Evolutionary conservation across 2,888 invertebrate species (phyloP), one percentile per base, ranked within the genome.

Genomic region (Ctena decussata): DNA sequence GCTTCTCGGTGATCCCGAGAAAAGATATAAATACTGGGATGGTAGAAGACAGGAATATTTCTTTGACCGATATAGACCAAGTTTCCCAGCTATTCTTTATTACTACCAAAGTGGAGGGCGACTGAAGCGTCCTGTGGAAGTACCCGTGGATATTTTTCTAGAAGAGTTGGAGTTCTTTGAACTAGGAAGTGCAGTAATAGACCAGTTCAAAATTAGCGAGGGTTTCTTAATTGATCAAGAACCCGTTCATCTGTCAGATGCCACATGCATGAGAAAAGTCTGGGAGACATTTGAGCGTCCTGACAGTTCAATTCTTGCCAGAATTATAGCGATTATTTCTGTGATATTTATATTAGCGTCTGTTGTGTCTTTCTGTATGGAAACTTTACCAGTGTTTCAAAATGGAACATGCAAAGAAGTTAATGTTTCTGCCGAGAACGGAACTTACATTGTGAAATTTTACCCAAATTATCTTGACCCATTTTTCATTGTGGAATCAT

Each of bases 241-340:
- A 65, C 93, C 92, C 78, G 39, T 37, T 11, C 72, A 75, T 0
- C 21, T 81, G 11, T 71, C 77, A 3, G 89, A 92, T 2, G 72
- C 74, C 11, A 82, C 91, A 35, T 91, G 94, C 85, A 87, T 93
- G 39, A 82, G 76, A 57, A 65, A 65, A n/a, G 87, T 96, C 21
- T 96, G 96, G 96, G 93, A 95, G 60, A 82, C 96, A 57, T 94
- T 96, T 91, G 96, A 96, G 89, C 94, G 95, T 75, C 96, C 96
- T 2, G 96, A 96, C 80, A 95, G 95, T 44, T 96, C 96, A 0
- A 44, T 93, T 0, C 82, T 91, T 1, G 96, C 96, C 37, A 93
- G 95, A 46, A 90, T 96, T 15, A 88, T 96, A 78, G 96, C 96
- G 8, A 93, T 96, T 53, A 82, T 96, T 3, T 96, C 96, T 15